Conservation (phyloP, 2,797 vertebrate species). For the Myiothlypis chrysogaster region DNA sequence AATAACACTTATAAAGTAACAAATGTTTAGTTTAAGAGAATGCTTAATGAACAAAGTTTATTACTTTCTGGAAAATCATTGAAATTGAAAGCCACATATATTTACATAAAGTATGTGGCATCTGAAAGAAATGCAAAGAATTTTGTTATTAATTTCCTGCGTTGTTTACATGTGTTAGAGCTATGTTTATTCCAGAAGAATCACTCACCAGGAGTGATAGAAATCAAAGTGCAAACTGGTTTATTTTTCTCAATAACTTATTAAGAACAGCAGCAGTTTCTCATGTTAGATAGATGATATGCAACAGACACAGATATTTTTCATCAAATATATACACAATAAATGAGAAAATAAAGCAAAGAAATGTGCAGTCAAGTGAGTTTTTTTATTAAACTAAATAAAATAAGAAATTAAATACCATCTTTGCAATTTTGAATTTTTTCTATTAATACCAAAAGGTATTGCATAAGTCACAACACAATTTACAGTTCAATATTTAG, state of each 20-base stretch:
- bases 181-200: constrained; percentile 67
- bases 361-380: constrained; percentile 20
- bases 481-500: constrained; percentile 46
- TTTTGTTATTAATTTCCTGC: constrained; percentile 72
- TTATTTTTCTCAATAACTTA: constrained; percentile 68
- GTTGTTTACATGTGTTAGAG: constrained; percentile 71
- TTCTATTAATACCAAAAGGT: background rate
- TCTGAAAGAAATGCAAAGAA: constrained; percentile 71
- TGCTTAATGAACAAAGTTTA: constrained; percentile 65
- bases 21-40: constrained; percentile 66
- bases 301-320: background rate
- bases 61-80: constrained; percentile 49
- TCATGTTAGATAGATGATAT: constrained; percentile 33
- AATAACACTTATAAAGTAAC: constrained; percentile 59
- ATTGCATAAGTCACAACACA: constrained; percentile 11
- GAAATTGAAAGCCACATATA: constrained; percentile 68
- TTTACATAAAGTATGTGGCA: constrained; percentile 63
- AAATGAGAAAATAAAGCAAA: constrained; percentile 50
- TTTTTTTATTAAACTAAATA: constrained; percentile 56
- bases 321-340: background rate
- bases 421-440: constrained; percentile 16
- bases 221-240: constrained; percentile 70
- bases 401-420: background rate
- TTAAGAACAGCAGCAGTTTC: constrained; percentile 50
- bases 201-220: constrained; percentile 64